Percentiles rank a stretch among this genome's conserved stretches.
Conservation (phyloP, 2,888 invertebrate genomes). For the Ophioninae sp. region DNA sequence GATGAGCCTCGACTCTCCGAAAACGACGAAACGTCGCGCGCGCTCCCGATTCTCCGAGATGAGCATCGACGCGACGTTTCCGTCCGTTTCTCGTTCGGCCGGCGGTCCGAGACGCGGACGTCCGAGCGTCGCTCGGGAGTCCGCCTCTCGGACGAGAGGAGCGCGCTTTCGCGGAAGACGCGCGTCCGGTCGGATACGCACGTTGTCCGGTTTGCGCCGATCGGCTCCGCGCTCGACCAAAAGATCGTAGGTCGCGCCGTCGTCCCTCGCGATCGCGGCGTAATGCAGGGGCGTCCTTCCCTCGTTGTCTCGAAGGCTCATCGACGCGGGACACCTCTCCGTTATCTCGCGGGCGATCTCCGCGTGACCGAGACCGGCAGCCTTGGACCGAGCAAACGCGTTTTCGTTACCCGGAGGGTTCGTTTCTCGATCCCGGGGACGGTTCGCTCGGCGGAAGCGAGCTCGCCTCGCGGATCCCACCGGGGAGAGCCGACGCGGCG, state of each 20-base stretch:
- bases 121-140: no score
- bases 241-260: constrained; percentile 89
- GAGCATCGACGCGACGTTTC: no score
- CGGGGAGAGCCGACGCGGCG: no score
- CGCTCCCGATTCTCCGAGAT: no score
- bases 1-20: no score
- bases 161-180: neutral
- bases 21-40: no score
- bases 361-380: constrained; percentile 90
- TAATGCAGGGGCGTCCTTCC: constrained; percentile 95
- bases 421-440: neutral
- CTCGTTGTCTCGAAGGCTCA: constrained; percentile 89
- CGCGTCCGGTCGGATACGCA: constrained; percentile 81
- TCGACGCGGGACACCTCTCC: constrained; percentile 86
- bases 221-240: constrained; percentile 92
- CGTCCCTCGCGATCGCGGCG: constrained; percentile 91
- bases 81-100: no score
- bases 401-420: neutral
- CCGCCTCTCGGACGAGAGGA: no score
- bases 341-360: constrained; percentile 89
- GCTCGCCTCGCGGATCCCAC: no score
- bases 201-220: constrained; percentile 91
- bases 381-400: constrained; percentile 82
- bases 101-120: no score
- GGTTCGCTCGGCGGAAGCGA: neutral